Conservation (phyloP, 1,140 invertebrate species). For the Araneus ventricosus region DNA sequence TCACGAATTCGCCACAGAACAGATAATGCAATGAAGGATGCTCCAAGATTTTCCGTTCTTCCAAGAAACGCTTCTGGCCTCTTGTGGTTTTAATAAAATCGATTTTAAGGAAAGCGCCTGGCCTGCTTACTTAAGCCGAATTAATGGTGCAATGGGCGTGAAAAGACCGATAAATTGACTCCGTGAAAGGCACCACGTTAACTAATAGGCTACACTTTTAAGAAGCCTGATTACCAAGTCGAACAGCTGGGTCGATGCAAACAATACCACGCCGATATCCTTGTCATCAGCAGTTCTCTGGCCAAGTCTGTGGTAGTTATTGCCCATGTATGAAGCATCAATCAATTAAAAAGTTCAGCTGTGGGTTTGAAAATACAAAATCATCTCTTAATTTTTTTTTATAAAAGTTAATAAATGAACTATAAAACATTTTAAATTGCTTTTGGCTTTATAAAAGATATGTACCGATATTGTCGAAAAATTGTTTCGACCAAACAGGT, state of each 20-base stretch:
- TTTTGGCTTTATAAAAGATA: too few relatives aligned
- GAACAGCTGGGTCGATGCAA: neutral
- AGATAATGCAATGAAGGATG: slow-evolving; percentile 55
- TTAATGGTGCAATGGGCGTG: slow-evolving; percentile 64
- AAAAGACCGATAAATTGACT: slow-evolving; percentile 63
- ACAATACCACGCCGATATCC: neutral
- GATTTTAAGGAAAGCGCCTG: slow-evolving; percentile 20
- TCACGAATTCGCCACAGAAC: slow-evolving; percentile 17
- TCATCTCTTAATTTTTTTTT: too few relatives aligned
- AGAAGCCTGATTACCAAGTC: slow-evolving; percentile 1
- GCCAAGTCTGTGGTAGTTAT: too few relatives aligned
- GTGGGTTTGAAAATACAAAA: too few relatives aligned
- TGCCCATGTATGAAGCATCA: too few relatives aligned
- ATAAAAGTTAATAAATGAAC: too few relatives aligned
- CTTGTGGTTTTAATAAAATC: slow-evolving; percentile 62
- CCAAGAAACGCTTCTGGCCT: neutral
- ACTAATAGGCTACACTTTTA: slow-evolving; percentile 48
- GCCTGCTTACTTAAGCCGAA: slow-evolving; percentile 51
- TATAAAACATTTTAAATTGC: too few relatives aligned
- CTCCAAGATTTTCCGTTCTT: slow-evolving; percentile 23
- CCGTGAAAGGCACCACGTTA: slow-evolving; percentile 2
- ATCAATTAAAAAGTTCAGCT: too few relatives aligned
- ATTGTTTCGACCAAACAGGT: too few relatives aligned
- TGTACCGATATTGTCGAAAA: too few relatives aligned
- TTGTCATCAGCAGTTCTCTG: neutral